phyloP scores from a whole-genome alignment of 1,140 invertebrate genomes.

The Papilio dardanus region DNA sequence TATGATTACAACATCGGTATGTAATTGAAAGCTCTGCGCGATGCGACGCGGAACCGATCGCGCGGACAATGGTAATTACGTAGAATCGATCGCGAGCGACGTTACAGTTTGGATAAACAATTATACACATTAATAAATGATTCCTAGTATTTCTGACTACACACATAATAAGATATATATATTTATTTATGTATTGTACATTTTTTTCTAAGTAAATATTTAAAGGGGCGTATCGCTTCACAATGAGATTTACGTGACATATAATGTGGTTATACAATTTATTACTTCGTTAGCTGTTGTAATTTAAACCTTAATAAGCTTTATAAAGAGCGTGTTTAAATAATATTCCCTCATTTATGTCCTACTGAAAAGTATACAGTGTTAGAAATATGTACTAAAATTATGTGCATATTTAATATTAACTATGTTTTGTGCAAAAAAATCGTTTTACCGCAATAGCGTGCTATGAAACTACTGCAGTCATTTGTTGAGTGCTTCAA shows the following conservation, averaged over 20 bases:
- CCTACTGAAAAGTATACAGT: background rate
- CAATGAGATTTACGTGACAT: too few relatives aligned
- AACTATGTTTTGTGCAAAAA: background rate
- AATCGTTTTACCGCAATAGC: background rate
- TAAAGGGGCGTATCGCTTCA: too few relatives aligned
- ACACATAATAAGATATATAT: background rate
- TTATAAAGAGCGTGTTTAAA: too few relatives aligned
- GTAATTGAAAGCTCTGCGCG: background rate
- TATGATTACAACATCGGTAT: slow-evolving; percentile 22
- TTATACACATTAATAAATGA: slow-evolving; percentile 12
- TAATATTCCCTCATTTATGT: background rate
- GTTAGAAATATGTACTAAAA: background rate
- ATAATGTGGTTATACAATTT: too few relatives aligned
- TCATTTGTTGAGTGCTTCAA: background rate
- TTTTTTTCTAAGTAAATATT: too few relatives aligned
- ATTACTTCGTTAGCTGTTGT: too few relatives aligned
- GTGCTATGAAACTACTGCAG: slow-evolving; percentile 8
- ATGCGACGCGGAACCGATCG: slow-evolving; percentile 2
- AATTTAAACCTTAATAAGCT: too few relatives aligned
- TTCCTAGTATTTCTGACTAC: background rate
- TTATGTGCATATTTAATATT: too few relatives aligned
- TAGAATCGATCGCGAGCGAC: background rate
- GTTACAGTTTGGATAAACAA: slow-evolving; percentile 9
- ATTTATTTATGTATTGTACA: background rate
- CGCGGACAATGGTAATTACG: slow-evolving; percentile 15